Evolutionary conservation across 2,888 invertebrate species (phyloP).

Genomic region (Dynastes hyllus): DNA sequence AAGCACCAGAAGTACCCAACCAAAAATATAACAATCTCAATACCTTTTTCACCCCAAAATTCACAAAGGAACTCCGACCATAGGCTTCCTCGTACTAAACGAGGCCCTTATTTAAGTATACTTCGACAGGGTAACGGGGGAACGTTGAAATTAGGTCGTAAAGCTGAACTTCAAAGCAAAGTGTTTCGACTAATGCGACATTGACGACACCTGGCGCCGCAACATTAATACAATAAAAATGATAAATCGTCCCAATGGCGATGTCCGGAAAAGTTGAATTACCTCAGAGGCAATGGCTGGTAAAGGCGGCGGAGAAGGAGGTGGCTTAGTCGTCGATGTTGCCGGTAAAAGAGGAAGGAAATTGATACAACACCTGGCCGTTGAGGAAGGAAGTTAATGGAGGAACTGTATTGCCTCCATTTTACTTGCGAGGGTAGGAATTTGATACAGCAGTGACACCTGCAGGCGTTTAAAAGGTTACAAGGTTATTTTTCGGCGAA

Average conservation of each 20-base stretch:
- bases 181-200: slow-evolving; percentile 41
- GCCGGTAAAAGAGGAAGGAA: not conserved
- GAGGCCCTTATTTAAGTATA: no score
- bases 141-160: slow-evolving; percentile 3
- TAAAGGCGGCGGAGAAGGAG: not conserved
- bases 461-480: not conserved
- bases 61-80: no score
- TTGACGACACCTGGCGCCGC: slow-evolving; percentile 37
- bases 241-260: slow-evolving; percentile 22
- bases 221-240: slow-evolving; percentile 39
- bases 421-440: not conserved
- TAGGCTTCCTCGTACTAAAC: no score
- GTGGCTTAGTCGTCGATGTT: not conserved
- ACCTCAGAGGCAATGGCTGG: not conserved
- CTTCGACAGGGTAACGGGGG: no score
- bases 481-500: not conserved
- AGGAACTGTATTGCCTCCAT: not conserved
- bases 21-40: no score
- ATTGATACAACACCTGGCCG: slow-evolving; percentile 26
- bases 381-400: slow-evolving; percentile 20
- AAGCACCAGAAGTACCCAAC: no score
- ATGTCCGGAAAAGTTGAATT: not conserved
- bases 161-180: slow-evolving; percentile 25
- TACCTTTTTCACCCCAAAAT: no score
- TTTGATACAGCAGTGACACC: not conserved